phyloP scores from a whole-genome alignment of 2,797 vertebrate genomes.

The Hemitrygon akajei region DNA sequence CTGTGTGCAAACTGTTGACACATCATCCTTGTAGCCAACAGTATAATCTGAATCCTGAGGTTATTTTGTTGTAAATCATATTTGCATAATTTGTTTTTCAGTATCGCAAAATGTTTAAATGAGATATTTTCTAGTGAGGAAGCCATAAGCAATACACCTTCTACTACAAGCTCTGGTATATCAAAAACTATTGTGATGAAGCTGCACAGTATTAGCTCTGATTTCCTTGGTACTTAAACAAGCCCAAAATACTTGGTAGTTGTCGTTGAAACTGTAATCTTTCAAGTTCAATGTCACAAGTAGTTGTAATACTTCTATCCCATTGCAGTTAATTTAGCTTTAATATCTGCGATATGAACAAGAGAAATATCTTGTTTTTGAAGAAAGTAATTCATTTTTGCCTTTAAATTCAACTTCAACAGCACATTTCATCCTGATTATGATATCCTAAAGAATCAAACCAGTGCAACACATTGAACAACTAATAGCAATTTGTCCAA shows the following conservation, averaged over 20 bases:
- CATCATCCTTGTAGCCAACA: neutral
- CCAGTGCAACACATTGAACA: neutral
- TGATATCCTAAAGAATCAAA: conserved; percentile 3
- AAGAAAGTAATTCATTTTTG: neutral
- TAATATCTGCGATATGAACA: neutral
- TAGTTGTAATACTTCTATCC: conserved; percentile 33
- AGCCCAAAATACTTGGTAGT: conserved; percentile 3
- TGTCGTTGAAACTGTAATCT: conserved; percentile 22
- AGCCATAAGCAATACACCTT: neutral
- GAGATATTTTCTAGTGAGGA: neutral
- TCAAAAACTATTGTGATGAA: neutral
- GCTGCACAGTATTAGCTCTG: neutral
- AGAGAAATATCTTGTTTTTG: neutral
- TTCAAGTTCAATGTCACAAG: conserved; percentile 29
- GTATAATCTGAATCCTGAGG: neutral
- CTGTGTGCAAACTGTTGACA: neutral
- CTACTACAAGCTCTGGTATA: neutral
- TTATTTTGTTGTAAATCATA: neutral
- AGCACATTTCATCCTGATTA: conserved; percentile 4
- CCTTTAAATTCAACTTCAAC: neutral
- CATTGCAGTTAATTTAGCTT: neutral
- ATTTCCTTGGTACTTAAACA: conserved; percentile 8
- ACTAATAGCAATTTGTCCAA: neutral
- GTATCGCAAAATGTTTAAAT: neutral
- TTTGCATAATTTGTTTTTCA: neutral